Conservation (phyloP, 2,888 invertebrate genomes). For the Tiliacea aurago region DNA sequence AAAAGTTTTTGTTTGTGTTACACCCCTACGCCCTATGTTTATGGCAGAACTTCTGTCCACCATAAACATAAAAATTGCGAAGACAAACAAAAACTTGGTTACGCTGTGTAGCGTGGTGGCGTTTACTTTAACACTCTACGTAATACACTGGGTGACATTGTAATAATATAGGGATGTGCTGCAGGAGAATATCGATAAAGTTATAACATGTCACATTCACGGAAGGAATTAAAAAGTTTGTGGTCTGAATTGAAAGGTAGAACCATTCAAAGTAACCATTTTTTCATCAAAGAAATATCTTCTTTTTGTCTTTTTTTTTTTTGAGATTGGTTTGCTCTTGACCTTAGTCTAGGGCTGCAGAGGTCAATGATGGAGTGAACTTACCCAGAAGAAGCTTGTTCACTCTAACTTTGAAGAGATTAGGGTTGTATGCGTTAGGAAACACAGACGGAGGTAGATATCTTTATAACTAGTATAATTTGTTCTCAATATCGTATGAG, state of each 20-base stretch:
- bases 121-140: conserved; percentile 51
- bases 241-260: too few species aligned
- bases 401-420: too few species aligned
- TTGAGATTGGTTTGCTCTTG: too few species aligned
- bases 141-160: conserved; percentile 51
- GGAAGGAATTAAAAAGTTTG: neutral
- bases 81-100: conserved; percentile 51
- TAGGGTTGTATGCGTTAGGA: too few species aligned
- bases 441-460: too few species aligned
- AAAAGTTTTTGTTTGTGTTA: conserved; percentile 44
- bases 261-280: neutral
- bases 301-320: too few species aligned
- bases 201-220: neutral
- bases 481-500: neutral
- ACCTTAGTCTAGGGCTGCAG: too few species aligned
- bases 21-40: conserved; percentile 23
- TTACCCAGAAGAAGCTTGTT: too few species aligned
- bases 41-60: conserved; percentile 39
- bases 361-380: too few species aligned
- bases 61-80: conserved; percentile 51
- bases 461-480: too few species aligned
- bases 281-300: neutral
- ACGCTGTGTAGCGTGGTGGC: conserved; percentile 24
- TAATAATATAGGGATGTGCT: conserved; percentile 39
- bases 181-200: too few species aligned